phyloP scores from a whole-genome alignment of 2,797 vertebrate genomes.

The Schizothorax lantsangensis region DNA sequence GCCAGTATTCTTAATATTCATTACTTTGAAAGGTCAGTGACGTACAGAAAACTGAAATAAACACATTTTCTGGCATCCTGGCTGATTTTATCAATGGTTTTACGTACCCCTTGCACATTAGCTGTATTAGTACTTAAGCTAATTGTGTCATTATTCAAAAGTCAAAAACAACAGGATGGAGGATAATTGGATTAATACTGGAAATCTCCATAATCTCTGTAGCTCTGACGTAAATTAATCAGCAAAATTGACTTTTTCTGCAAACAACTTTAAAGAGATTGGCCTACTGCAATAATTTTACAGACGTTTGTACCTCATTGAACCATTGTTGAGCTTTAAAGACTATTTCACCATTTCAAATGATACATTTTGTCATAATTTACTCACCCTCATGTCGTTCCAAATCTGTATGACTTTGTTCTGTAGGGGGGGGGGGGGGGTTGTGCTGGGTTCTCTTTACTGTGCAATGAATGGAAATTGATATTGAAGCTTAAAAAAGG shows the following conservation, averaged over 20 bases:
- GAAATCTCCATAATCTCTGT: slow-evolving; percentile 32
- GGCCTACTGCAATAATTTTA: background rate
- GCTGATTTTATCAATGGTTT: slow-evolving; percentile 43
- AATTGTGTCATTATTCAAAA: slow-evolving; percentile 52
- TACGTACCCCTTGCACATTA: slow-evolving; percentile 30
- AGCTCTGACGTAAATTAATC: slow-evolving; percentile 13
- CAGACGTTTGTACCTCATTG: background rate
- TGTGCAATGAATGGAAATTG: background rate
- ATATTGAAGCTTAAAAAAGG: background rate
- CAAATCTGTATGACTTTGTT: background rate
- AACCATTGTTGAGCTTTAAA: slow-evolving; percentile 13
- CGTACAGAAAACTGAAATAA: slow-evolving; percentile 7
- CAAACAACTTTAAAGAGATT: slow-evolving; percentile 12
- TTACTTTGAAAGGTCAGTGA: slow-evolving; percentile 56
- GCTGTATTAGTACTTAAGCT: slow-evolving; percentile 31
- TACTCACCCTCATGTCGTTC: background rate
- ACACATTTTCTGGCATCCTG: background rate
- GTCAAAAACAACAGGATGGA: slow-evolving; percentile 1
- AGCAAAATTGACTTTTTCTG: slow-evolving; percentile 5
- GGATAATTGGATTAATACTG: slow-evolving; percentile 31
- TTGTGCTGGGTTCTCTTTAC: background rate
- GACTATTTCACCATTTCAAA: background rate
- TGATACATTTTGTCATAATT: background rate
- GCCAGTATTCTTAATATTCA: slow-evolving; percentile 41
- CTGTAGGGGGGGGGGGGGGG: background rate